Evolutionary conservation across 1,140 invertebrate species (phyloP).

Genomic region (Choristoneura fumiferana): DNA sequence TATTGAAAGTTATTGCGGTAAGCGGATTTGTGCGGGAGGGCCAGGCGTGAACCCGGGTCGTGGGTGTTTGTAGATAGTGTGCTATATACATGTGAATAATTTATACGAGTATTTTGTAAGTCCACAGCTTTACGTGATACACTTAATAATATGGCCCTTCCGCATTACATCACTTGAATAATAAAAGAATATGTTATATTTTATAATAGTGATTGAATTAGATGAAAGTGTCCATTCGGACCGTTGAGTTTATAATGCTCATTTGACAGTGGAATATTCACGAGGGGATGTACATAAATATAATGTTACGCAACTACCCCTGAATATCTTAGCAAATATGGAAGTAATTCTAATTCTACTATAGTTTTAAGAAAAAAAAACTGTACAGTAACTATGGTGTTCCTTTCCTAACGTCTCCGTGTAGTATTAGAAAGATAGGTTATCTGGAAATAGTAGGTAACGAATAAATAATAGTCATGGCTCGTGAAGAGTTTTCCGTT

Average conservation of each 20-base stretch:
- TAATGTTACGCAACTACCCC: constrained; percentile 50
- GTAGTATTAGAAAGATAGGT: constrained; percentile 63
- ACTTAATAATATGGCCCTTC: constrained; percentile 61
- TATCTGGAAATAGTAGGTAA: constrained; percentile 55
- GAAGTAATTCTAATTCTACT: constrained; percentile 57
- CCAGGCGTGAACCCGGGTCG: constrained; percentile 57
- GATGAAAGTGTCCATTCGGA: constrained; percentile 55
- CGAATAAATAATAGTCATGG: constrained; percentile 42
- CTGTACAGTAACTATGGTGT: constrained; percentile 73
- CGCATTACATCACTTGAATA: constrained; percentile 58
- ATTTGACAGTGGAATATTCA: constrained; percentile 53
- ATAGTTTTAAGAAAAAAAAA: constrained; percentile 55
- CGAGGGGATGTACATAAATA: constrained; percentile 65
- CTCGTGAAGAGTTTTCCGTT: constrained; percentile 27
- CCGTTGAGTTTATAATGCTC: constrained; percentile 64
- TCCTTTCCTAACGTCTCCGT: constrained; percentile 71
- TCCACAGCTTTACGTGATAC: constrained; percentile 74
- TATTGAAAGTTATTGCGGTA: constrained; percentile 66
- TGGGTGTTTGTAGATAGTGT: constrained; percentile 76
- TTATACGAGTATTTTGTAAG: constrained; percentile 77
- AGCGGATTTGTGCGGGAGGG: constrained; percentile 66
- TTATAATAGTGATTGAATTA: constrained; percentile 66
- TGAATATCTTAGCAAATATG: constrained; percentile 52
- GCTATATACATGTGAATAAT: constrained; percentile 78
- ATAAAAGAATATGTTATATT: constrained; percentile 73